Percentiles rank a stretch among this genome's conserved stretches.
These are phyloP conservation scores for Himalopsyche anomala DNA, from an alignment of 2,888 invertebrate genomes.

Conservation along the genomic window DNA sequence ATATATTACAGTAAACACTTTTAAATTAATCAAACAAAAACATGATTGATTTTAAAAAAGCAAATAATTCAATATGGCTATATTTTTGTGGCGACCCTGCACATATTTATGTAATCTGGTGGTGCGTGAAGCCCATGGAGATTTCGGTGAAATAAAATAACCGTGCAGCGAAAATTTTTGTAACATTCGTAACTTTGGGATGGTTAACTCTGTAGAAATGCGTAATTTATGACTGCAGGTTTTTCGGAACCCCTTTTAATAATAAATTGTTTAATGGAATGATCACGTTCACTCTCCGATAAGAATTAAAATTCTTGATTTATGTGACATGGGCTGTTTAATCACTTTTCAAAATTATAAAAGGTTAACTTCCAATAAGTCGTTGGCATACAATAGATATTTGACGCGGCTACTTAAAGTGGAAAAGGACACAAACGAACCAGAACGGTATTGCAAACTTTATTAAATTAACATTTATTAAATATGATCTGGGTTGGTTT, in stretches of 20 bases:
- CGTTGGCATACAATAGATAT: too few species aligned
- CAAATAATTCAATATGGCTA: neutral
- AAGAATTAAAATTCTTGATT: constrained; percentile 29
- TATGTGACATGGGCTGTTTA: neutral
- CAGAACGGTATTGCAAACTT: too few species aligned
- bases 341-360: neutral
- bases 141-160: neutral
- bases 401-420: too few species aligned
- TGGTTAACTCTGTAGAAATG: neutral
- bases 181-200: neutral
- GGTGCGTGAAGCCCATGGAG: neutral
- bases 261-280: neutral
- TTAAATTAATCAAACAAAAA: too few species aligned
- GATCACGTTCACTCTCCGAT: neutral
- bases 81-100: neutral
- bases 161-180: neutral
- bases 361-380: too few species aligned
- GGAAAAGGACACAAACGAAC: too few species aligned
- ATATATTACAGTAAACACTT: too few species aligned
- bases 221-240: constrained; percentile 5
- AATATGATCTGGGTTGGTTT: too few species aligned
- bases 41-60: too few species aligned
- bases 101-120: neutral
- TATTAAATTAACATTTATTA: too few species aligned
- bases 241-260: neutral